Evolutionary conservation across 2,113 vertebrate genomes (phyloP), one percentile per base, ranked within the genome.

Genomic region (Malurus alboscapulatus): DNA sequence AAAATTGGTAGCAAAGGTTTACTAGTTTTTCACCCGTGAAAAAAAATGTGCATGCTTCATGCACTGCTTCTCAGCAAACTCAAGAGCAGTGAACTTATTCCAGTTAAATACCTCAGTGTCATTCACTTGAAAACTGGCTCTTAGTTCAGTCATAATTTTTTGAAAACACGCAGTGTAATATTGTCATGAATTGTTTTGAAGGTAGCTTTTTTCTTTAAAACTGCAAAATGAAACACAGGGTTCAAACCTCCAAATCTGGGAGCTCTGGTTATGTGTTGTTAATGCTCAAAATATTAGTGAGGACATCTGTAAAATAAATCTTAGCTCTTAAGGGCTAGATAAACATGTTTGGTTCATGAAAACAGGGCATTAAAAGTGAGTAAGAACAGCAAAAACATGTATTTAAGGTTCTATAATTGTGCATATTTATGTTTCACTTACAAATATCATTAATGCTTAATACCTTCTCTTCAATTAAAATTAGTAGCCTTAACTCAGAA

Each of bases 61-160:
- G 92, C 87, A 91, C 93, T 84, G 91, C 87, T 96, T 94, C 95
- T 74, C 83, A 87, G 87, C 78, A 96, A 51, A 51, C 54, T 87
- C n/a, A 32, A 94, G 78, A 87, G 67, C 74, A 69, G 24, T 82
- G 89, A 95, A 93, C 84, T 89, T 83, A 85, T 18, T 90, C 67
- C 75, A 94, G 89, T 45, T 82, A 96, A 92, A 96, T 96, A 94
- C 82, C 92, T 91, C 89, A 29, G 34, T 79, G 75, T 80, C 94
- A 79, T 89, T 96, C 82, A 90, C 84, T 80, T 83, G 95, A 91
- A 96, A 94, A 91, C 15, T 4, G 12, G 59, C 42, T 85, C 78
- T 82, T 73, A 83, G 48, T 38, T 85, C 89, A 76, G 50, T 8
- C 54, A 21, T 42, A 53, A 57, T 22, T 90, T 93, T 69, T 44